Percentiles rank a stretch among this genome's conserved stretches.
Evolutionary conservation across 2,797 vertebrate genomes (phyloP).

Genomic region (Anabas testudineus): DNA sequence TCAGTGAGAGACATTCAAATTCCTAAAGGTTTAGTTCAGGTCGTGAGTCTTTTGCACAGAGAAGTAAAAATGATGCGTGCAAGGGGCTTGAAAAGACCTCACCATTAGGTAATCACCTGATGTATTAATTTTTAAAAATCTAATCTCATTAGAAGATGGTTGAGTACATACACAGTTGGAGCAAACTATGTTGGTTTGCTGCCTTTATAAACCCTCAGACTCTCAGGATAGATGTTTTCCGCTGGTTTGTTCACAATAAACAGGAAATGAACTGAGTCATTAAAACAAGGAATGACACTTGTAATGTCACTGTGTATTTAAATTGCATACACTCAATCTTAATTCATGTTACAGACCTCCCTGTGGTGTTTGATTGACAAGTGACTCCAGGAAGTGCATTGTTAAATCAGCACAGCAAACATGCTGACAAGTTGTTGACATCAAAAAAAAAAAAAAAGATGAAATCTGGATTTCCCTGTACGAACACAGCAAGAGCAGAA

Average conservation of each 20-base stretch:
- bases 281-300: background rate
- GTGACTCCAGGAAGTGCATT: conserved; percentile 55
- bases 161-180: background rate
- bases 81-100: background rate
- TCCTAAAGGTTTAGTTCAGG: background rate
- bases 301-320: background rate
- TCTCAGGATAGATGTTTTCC: background rate
- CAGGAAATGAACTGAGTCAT: conserved; percentile 16
- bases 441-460: conserved; percentile 31
- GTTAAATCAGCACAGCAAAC: conserved; percentile 57
- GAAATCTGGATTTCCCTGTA: conserved; percentile 19
- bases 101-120: background rate
- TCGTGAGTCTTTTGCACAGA: background rate
- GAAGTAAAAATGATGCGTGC: background rate
- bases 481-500: conserved; percentile 9
- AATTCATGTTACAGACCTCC: conserved; percentile 24
- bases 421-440: conserved; percentile 61
- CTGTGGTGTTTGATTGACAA: conserved; percentile 55
- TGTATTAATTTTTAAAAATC: too few species aligned
- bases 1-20: background rate
- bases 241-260: conserved; percentile 14
- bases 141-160: too few species aligned
- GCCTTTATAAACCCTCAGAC: background rate
- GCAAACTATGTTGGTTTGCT: background rate
- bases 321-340: background rate